Percentiles rank a stretch among this genome's conserved stretches.
phyloP scores from a whole-genome alignment of 2,797 vertebrate genomes.

The Darevskia nairensis region DNA sequence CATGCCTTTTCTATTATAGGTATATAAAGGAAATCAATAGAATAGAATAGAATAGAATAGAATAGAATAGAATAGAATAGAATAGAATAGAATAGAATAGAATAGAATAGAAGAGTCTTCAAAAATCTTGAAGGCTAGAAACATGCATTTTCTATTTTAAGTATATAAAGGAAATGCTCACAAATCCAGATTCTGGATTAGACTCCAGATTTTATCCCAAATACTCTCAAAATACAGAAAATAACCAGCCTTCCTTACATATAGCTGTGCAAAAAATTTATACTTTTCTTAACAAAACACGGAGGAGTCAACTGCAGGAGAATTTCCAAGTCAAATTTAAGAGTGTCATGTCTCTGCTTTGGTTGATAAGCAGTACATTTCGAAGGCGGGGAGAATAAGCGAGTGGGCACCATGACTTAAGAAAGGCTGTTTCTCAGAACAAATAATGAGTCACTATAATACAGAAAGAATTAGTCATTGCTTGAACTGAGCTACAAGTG shows the following conservation, averaged over 20 bases:
- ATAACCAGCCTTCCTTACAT: slow-evolving; percentile 43
- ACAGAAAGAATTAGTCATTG: slow-evolving; percentile 73
- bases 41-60: no score
- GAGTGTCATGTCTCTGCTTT: slow-evolving; percentile 31
- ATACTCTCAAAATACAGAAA: background rate
- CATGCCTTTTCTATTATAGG: background rate
- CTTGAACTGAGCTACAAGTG: slow-evolving; percentile 50
- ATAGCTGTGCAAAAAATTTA: slow-evolving; percentile 50
- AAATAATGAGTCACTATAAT: slow-evolving; percentile 71
- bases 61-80: no score
- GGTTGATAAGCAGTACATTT: slow-evolving; percentile 62
- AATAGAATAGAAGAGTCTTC: background rate
- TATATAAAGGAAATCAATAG: background rate
- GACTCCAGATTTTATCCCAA: background rate
- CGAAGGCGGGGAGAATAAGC: background rate
- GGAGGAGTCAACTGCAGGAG: slow-evolving; percentile 34
- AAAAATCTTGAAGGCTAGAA: background rate
- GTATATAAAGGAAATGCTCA: background rate
- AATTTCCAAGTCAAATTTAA: slow-evolving; percentile 48
- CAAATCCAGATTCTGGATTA: background rate
- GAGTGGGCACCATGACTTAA: slow-evolving; percentile 55
- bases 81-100: no score
- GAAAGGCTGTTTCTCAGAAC: slow-evolving; percentile 65
- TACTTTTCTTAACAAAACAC: slow-evolving; percentile 52
- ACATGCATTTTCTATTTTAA: background rate